Base-by-base conservation (phyloP, 2,113 vertebrate genomes). In the Scolopax mira region DNA sequence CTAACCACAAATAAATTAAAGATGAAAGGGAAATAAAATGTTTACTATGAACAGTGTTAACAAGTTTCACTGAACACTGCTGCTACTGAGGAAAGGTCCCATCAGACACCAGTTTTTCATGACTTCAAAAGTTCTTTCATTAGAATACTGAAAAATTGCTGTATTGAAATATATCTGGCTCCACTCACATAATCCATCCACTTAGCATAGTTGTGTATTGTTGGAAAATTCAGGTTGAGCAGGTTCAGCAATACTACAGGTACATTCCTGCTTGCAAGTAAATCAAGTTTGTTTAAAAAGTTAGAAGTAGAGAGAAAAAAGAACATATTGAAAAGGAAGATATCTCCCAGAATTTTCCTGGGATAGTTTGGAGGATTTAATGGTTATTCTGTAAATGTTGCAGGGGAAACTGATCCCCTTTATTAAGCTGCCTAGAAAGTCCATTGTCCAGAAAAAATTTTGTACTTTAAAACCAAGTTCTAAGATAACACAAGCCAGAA, bases 141-240 rank as follows among this genome's bases (percentile, higher is more conserved):
- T 83, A 61, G 28, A 75, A 52, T 31, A n/a, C 6, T 64, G 67
- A 64, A 66, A 94, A 95, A 91, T 67, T 30, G 5, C 48, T 64
- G 31, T 21, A 66, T n/a, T 71, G 37, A 88, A 94, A 85, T 67
- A n/a, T 52, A 42, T 37, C 22, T 88, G 42, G 6, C 70, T 88
- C 48, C 74, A 42, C 33, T 74, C 69, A 57, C 31, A n/a, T 51
- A 79, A 61, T 44, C 30, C 81, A 70, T 65, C 35, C 35, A 55
- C 8, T 33, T 79, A 30, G 42, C n/a, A 13, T 89, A 88, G 84
- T 87, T 79, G 69, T 3, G 16, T 67, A 11, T 31, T 66, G 57
- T 57, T 72, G 15, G 64, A 88, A 90, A 93, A 90, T 78, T 94
- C 71, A 78, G 48, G 82, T 94, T 92, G 42, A 91, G 35, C 85